phyloP scores from a whole-genome alignment of 1,140 invertebrate genomes.

The Drosophila nannoptera region DNA sequence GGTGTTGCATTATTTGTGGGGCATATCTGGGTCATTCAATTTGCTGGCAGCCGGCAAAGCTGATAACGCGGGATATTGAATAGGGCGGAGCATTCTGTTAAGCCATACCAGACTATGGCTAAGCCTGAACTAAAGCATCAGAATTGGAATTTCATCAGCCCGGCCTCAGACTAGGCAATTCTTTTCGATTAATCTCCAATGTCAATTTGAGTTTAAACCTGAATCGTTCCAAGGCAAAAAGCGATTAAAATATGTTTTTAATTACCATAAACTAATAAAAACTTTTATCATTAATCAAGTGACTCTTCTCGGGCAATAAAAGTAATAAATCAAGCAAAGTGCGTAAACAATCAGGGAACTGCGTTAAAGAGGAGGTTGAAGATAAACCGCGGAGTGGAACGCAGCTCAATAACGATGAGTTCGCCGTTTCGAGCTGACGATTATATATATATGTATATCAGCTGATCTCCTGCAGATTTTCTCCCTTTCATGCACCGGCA shows the following conservation, averaged over 20 bases:
- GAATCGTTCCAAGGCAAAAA: not conserved
- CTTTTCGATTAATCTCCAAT: not conserved
- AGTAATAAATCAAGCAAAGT: conserved; percentile 66
- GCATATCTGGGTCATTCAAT: conserved; percentile 38
- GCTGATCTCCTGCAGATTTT: too few relatives aligned
- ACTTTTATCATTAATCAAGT: conserved; percentile 73
- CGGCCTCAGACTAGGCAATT: not conserved
- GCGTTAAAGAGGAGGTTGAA: conserved; percentile 8
- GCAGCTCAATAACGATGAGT: conserved; percentile 10
- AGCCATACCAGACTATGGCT: not conserved
- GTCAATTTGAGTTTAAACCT: not conserved
- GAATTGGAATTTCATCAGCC: not conserved
- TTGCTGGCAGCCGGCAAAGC: conserved; percentile 25
- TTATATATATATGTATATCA: not conserved
- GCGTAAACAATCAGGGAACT: conserved; percentile 55
- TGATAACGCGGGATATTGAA: conserved; percentile 42
- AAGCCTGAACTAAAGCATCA: too few relatives aligned
- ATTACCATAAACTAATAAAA: conserved; percentile 66
- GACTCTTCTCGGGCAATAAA: conserved; percentile 42
- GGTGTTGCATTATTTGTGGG: conserved; percentile 11
- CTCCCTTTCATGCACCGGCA: too few relatives aligned
- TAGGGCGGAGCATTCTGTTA: conserved; percentile 7
- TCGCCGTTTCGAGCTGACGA: conserved; percentile 8
- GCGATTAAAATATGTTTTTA: conserved; percentile 50
- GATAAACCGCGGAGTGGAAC: not conserved